These are phyloP conservation scores for Plectropomus leopardus DNA, from an alignment of 2,113 vertebrate species.

Conservation along the genomic window DNA sequence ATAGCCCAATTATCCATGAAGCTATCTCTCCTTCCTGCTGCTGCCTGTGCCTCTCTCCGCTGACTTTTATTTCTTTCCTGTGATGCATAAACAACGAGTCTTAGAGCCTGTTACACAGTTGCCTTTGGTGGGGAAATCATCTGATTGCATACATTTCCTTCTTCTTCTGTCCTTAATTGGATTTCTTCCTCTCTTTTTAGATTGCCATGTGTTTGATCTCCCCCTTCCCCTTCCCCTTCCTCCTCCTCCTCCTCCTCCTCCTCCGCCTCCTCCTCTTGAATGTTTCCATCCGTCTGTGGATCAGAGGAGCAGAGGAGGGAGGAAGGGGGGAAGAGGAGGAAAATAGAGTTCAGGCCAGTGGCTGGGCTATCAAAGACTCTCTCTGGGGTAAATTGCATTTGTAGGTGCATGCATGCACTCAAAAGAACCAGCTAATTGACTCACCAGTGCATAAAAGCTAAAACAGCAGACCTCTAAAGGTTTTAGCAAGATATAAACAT, in stretches of 20 bases:
- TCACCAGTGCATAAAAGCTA: constrained; percentile 30
- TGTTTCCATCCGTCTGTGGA: constrained; percentile 43
- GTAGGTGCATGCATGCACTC: background rate
- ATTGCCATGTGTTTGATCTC: constrained; percentile 69
- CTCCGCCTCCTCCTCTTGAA: constrained; percentile 13
- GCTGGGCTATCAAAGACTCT: constrained; percentile 36
- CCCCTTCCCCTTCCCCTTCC: constrained; percentile 14
- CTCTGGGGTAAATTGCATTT: constrained; percentile 45
- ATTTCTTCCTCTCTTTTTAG: constrained; percentile 66
- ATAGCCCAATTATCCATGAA: constrained; percentile 54
- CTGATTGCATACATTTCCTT: constrained; percentile 68
- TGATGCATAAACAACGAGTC: constrained; percentile 70
- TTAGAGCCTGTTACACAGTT: constrained; percentile 55
- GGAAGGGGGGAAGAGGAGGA: constrained; percentile 23
- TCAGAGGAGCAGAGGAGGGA: constrained; percentile 57
- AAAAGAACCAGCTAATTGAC: constrained; percentile 58
- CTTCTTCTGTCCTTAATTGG: constrained; percentile 70
- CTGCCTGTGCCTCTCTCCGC: background rate
- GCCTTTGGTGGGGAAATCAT: constrained; percentile 68
- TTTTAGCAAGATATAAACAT: constrained; percentile 30
- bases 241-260: constrained; percentile 19
- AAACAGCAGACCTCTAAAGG: constrained; percentile 21
- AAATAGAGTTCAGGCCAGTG: constrained; percentile 45
- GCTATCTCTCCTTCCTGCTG: constrained; percentile 25
- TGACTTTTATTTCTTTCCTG: constrained; percentile 57